Conservation (phyloP, 2,113 vertebrate genomes). For the Microtus pennsylvanicus region DNA sequence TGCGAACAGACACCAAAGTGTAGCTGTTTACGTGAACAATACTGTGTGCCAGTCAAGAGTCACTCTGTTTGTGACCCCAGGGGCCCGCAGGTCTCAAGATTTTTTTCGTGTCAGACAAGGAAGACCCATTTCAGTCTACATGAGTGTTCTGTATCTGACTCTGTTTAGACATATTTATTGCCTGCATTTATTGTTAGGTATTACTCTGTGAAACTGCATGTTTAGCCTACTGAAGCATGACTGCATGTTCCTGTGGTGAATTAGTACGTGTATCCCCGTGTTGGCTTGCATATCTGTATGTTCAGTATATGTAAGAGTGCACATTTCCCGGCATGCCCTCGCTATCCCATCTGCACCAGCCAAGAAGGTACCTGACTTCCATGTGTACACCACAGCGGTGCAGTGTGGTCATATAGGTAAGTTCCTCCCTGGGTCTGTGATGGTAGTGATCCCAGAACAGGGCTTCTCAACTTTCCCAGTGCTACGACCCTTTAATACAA, state of each 20-base stretch:
- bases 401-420: too few relatives aligned
- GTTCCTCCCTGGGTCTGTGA: neutral
- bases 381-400: neutral
- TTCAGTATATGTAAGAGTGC: neutral
- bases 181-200: neutral
- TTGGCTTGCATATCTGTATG: neutral
- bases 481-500: neutral
- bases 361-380: neutral
- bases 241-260: neutral
- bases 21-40: neutral
- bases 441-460: too few relatives aligned
- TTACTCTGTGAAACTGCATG: neutral
- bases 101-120: neutral
- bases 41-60: neutral
- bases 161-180: neutral
- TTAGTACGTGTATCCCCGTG: neutral
- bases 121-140: neutral
- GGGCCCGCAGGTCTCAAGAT: neutral
- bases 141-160: neutral
- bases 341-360: neutral
- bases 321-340: neutral
- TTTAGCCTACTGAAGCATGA: neutral
- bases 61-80: neutral
- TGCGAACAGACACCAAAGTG: neutral
- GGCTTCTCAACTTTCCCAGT: neutral